Conservation (phyloP, 2,888 invertebrate genomes). For the Eilema griseolum region DNA sequence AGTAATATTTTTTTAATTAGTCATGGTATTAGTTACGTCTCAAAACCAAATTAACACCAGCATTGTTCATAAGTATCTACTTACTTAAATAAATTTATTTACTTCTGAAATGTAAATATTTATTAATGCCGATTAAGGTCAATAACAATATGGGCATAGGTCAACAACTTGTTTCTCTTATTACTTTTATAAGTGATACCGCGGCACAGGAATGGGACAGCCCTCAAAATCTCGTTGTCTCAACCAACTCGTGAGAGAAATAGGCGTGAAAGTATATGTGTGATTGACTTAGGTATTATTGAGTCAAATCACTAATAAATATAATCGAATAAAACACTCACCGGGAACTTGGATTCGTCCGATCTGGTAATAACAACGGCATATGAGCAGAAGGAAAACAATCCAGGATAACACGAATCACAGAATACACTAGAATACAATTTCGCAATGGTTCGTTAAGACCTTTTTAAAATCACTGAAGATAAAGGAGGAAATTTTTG, state of each 20-base stretch:
- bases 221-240: too few species aligned
- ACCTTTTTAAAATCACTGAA: too few species aligned
- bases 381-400: slow-evolving; percentile 78
- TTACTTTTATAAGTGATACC: not conserved
- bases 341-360: slow-evolving; percentile 59
- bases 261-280: not conserved
- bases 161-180: not conserved
- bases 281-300: not conserved
- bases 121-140: not conserved
- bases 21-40: too few species aligned
- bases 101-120: not conserved
- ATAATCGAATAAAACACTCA: slow-evolving; percentile 49
- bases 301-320: not conserved
- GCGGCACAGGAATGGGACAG: too few species aligned
- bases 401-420: slow-evolving; percentile 82
- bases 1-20: too few species aligned
- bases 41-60: too few species aligned
- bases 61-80: too few species aligned
- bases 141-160: not conserved
- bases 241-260: not conserved
- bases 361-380: slow-evolving; percentile 78
- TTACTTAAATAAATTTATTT: too few species aligned
- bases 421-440: too few species aligned
- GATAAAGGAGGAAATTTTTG: too few species aligned
- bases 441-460: too few species aligned